phyloP scores from a whole-genome alignment of 1,140 invertebrate genomes.

The Trypoxylus dichotomus region DNA sequence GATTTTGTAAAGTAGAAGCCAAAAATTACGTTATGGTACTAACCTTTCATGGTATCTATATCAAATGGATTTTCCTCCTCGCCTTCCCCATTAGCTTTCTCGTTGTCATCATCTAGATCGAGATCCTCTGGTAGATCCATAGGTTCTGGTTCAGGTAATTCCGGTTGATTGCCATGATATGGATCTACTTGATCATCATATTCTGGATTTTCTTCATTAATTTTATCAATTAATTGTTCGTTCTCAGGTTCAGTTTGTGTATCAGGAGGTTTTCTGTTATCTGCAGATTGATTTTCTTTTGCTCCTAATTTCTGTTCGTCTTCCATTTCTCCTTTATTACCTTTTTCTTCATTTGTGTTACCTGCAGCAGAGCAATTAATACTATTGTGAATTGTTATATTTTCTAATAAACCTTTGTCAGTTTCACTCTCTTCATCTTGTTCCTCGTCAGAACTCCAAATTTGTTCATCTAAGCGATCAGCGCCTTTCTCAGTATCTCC shows the following conservation, averaged over 20 bases:
- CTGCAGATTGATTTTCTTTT: conserved; percentile 63
- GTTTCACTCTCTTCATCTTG: conserved; percentile 70
- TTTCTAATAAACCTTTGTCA: conserved; percentile 40
- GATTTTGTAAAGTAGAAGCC: not conserved
- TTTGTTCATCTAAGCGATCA: conserved; percentile 79
- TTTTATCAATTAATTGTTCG: conserved; percentile 58
- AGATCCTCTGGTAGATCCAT: conserved; percentile 87
- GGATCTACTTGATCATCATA: conserved; percentile 82
- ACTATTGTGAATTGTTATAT: not conserved
- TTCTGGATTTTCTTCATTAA: conserved; percentile 75
- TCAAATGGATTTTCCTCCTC: conserved; percentile 81
- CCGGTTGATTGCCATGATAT: conserved; percentile 77
- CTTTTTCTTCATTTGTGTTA: conserved; percentile 49
- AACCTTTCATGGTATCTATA: conserved; percentile 73
- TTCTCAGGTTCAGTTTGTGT: conserved; percentile 55
- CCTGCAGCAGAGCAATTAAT: conserved; percentile 42
- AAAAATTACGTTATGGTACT: conserved; percentile 42
- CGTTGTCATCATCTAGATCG: conserved; percentile 77
- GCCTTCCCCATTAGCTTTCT: conserved; percentile 60
- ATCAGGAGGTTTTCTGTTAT: conserved; percentile 54
- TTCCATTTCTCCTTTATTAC: conserved; percentile 51
- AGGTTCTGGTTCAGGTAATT: conserved; percentile 76
- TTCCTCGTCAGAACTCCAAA: conserved; percentile 85
- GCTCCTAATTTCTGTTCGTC: conserved; percentile 60
- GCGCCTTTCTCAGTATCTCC: conserved; percentile 85